Evolutionary conservation across 92 coral and sea anemone species (phyloP).

Genomic region (Phymanthus crucifer): DNA sequence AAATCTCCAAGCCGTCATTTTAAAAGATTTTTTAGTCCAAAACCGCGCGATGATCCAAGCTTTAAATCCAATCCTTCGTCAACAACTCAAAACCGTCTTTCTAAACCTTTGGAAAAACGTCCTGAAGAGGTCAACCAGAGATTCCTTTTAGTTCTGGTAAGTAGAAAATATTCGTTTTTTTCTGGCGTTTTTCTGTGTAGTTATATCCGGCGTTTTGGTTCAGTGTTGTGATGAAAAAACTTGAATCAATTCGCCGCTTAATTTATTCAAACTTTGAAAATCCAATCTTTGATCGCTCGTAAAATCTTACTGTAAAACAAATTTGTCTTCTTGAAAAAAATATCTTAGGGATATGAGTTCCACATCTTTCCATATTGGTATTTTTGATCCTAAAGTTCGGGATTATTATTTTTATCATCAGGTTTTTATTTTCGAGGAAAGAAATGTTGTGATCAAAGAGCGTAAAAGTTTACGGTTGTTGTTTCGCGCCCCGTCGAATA

Average conservation of each 20-base stretch:
- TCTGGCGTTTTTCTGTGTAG: neutral
- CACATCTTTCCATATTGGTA: neutral
- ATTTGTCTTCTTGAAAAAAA: neutral
- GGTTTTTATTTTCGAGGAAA: neutral
- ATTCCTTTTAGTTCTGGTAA: constrained; percentile 78
- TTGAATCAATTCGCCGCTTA: constrained; percentile 4
- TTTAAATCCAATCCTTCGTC: neutral
- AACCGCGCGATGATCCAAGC: neutral
- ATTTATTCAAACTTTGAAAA: constrained; percentile 1
- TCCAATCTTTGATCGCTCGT: constrained; percentile 12
- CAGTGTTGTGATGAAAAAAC: constrained; percentile 2
- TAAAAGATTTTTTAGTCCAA: constrained; percentile 18
- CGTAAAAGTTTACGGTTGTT: constrained; percentile 7
- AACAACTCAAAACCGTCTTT: constrained; percentile 1
- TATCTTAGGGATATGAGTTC: neutral
- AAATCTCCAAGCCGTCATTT: constrained; percentile 5
- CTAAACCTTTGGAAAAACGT: constrained; percentile 10
- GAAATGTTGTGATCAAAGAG: constrained; percentile 3
- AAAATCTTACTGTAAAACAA: neutral
- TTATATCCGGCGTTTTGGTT: constrained; percentile 44
- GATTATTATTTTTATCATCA: neutral
- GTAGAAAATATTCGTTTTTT: constrained; percentile 18
- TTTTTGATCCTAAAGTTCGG: neutral
- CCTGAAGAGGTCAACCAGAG: constrained; percentile 22
- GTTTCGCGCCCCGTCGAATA: constrained; percentile 13